Conservation (phyloP, 2,888 invertebrate genomes). For the Tenthredo mesomela region DNA sequence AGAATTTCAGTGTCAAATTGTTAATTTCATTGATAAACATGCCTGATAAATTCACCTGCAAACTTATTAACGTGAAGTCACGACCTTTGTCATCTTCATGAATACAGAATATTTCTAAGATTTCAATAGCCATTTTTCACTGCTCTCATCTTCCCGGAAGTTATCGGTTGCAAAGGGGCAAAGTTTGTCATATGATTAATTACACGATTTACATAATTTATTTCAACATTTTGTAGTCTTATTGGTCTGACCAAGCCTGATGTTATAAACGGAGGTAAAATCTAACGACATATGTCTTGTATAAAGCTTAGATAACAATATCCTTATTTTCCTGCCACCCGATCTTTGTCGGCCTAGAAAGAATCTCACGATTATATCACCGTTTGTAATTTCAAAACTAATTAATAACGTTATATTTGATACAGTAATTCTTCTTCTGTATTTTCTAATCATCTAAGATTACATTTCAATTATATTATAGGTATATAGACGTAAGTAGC, state of each 20-base stretch:
- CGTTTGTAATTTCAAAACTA: too few relatives aligned
- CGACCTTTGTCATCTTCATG: constrained; percentile 19
- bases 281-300: not conserved
- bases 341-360: too few relatives aligned
- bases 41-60: not conserved
- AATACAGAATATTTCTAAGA: not conserved
- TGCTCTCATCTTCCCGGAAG: not conserved
- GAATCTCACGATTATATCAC: too few relatives aligned
- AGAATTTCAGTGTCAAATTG: not conserved
- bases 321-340: not conserved
- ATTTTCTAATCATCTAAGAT: too few relatives aligned
- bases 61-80: constrained; percentile 10
- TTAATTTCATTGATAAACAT: not conserved
- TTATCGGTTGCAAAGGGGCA: not conserved
- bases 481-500: too few relatives aligned
- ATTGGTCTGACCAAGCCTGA: too few relatives aligned
- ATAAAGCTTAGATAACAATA: not conserved
- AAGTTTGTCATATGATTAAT: constrained; percentile 26
- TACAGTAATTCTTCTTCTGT: too few relatives aligned
- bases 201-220: constrained; percentile 13
- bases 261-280: not conserved
- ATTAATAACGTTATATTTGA: too few relatives aligned
- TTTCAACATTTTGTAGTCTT: not conserved
- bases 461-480: too few relatives aligned
- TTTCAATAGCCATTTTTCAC: constrained; percentile 19